A percentile compares a stretch with the other conserved stretches of the same genome.
Evolutionary conservation across 2,113 vertebrate genomes (phyloP).

Genomic region (Hydrochoerus hydrochaeris): DNA sequence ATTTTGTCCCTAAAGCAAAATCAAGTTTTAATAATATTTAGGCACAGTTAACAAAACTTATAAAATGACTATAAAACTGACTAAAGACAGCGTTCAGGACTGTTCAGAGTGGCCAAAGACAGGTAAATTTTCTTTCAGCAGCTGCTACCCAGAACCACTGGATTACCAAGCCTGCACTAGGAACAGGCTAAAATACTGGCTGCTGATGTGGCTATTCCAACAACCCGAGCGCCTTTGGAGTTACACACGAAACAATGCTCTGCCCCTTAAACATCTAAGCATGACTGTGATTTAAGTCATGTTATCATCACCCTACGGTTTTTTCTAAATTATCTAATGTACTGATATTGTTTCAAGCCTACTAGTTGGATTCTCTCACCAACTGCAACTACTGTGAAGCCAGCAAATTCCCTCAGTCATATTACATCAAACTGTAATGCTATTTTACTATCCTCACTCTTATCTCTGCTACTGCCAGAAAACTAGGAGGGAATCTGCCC

Average conservation of each 20-base stretch:
- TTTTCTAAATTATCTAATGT: background rate
- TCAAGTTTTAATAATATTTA: slow-evolving; percentile 45
- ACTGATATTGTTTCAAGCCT: slow-evolving; percentile 7
- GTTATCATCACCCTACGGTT: background rate
- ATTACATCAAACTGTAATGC: background rate
- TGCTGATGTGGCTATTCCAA: background rate
- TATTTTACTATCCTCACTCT: background rate
- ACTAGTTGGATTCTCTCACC: background rate
- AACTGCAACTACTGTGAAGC: background rate
- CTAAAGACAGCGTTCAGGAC: background rate
- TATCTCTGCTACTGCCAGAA: background rate
- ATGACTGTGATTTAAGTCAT: background rate
- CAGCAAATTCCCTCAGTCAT: background rate
- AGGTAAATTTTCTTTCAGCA: background rate
- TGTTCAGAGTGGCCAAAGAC: background rate
- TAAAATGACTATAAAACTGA: background rate
- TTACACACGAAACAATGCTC: background rate
- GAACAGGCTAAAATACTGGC: background rate
- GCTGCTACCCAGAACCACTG: background rate
- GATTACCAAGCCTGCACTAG: slow-evolving; percentile 1
- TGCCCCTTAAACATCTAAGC: background rate
- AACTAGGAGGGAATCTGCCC: background rate
- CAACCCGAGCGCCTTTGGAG: background rate
- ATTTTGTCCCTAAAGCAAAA: background rate
- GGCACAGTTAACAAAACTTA: background rate